Evolutionary conservation across 2,113 vertebrate genomes (phyloP), one percentile per base, ranked within the genome.

Genomic region (Perca flavescens): DNA sequence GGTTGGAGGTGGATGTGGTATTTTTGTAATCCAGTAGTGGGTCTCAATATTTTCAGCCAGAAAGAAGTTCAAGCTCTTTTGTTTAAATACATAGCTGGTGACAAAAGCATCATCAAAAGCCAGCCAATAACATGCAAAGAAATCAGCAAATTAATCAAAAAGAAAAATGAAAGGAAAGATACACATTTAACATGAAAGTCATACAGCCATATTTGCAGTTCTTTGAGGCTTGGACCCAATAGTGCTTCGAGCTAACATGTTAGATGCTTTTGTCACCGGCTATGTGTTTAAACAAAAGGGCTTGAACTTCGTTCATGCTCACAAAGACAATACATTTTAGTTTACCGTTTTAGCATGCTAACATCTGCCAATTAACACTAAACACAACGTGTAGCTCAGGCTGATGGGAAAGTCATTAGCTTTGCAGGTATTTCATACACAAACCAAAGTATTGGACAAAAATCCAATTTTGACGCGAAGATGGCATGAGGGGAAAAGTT

Each of bases 1-100:
- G 5, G 11, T 9, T 21, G 34, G 54, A 14, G n/a, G 22, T 46
- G 62, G 46, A 46, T 31, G 49, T 50, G 75, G 34, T 34, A 5
- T 62, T 67, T 66, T 28, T 34, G 28, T 28, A 17, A 75, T 67
- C 31, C 74, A 25, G 25, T 25, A 58, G 19, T 13, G 67, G 22
- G 15, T 22, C 60, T 74, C 16, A 53, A 71, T 53, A 46, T 66
- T 58, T 53, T 53, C 65, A 58, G 74, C 56, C 54, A 62, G 49
- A 53, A 47, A 43, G 28, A 76, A 61, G 50, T 62, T 57, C 3
- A 58, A 64, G 50, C 70, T 36, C 4, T 68, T 57, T 10, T 15
- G 19, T 57, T 40, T 21, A 4, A 17, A 46, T 1, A 66, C 21
- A 34, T 52, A 14, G 46, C 40, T 52, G 9, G 28, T 67, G 73